These are phyloP conservation scores for Chelon labrosus DNA, from an alignment of 2,797 vertebrate genomes.

Conservation along the genomic window DNA sequence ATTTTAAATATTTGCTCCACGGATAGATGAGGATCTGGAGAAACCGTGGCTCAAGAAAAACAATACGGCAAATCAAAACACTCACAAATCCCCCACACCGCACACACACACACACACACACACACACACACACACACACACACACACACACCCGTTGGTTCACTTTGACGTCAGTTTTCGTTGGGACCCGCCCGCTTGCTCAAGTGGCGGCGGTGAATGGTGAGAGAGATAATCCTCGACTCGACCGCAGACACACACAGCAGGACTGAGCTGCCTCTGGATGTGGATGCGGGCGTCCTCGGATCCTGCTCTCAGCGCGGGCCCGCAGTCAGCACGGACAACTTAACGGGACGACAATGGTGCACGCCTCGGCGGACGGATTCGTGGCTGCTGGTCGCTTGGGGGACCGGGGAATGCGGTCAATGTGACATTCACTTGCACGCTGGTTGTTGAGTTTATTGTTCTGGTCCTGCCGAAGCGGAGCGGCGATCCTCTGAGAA, in stretches of 20 bases:
- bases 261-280: slow-evolving; percentile 64
- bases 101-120: slow-evolving; percentile 5
- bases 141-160: slow-evolving; percentile 68
- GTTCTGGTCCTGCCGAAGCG: slow-evolving; percentile 81
- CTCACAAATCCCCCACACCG: not conserved
- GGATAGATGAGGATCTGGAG: not conserved
- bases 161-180: slow-evolving; percentile 75
- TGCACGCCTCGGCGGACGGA: slow-evolving; percentile 59
- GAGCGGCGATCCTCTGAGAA: slow-evolving; percentile 83
- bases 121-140: too few species aligned
- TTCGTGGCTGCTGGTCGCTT: slow-evolving; percentile 65
- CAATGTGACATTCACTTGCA: slow-evolving; percentile 80
- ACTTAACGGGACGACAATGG: slow-evolving; percentile 79
- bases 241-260: slow-evolving; percentile 51
- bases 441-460: slow-evolving; percentile 79
- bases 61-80: slow-evolving; percentile 4
- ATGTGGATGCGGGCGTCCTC: slow-evolving; percentile 80
- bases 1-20: not conserved
- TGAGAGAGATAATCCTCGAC: slow-evolving; percentile 75
- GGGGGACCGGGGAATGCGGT: slow-evolving; percentile 69
- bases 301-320: slow-evolving; percentile 56
- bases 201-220: slow-evolving; percentile 80
- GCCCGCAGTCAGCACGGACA: slow-evolving; percentile 43
- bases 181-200: slow-evolving; percentile 76
- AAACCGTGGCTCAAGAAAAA: slow-evolving; percentile 17